Evolutionary conservation across 2,888 invertebrate genomes (phyloP).

Genomic region (Polietes domitor): DNA sequence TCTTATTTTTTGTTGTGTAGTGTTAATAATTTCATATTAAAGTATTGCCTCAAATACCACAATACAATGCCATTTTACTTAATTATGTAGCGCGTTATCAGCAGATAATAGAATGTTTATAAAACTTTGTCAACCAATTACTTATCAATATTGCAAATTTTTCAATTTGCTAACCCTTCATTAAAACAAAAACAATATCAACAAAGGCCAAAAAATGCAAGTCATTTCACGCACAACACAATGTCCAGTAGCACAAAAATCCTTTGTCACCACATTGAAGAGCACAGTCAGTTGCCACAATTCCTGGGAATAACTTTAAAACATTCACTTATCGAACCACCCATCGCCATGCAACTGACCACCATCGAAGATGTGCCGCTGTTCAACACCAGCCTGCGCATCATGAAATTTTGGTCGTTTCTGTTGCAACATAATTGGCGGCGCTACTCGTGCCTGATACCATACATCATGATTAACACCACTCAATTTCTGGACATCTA

Average conservation of each 20-base stretch:
- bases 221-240: not conserved
- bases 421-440: conserved; percentile 75
- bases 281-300: not conserved
- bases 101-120: no score
- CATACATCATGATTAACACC: conserved; percentile 70
- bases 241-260: not conserved
- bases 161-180: no score
- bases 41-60: no score
- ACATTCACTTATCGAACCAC: no score
- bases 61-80: no score
- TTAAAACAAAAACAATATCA: no score
- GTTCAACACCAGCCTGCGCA: conserved; percentile 70
- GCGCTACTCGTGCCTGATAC: conserved; percentile 73
- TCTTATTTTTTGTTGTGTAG: no score
- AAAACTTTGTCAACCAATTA: not conserved
- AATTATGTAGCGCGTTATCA: no score
- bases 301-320: not conserved
- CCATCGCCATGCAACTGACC: conserved; percentile 1
- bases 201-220: not conserved
- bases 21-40: no score
- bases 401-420: conserved; percentile 76
- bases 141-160: no score
- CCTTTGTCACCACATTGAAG: not conserved
- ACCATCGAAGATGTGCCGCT: conserved; percentile 72
- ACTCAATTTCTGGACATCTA: conserved; percentile 74